Evolutionary conservation across 23 tunicate genomes (phyloP).

Genomic region (Styela plicata): DNA sequence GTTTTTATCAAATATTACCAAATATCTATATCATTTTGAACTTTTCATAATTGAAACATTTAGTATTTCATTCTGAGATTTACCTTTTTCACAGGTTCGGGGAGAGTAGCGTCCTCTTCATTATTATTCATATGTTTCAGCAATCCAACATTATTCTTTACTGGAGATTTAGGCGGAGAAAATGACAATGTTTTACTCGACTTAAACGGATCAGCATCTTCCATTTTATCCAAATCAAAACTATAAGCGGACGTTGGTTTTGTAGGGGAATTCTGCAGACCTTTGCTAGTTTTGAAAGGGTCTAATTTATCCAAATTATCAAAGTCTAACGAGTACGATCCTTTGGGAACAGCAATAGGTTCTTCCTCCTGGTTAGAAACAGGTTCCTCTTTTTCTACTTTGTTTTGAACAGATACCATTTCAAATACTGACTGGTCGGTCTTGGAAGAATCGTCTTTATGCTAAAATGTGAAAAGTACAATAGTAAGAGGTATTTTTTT

Average conservation of each 20-base stretch:
- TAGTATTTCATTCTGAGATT: no score
- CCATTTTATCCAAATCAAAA: not conserved
- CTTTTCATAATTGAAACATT: no score
- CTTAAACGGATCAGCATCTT: not conserved
- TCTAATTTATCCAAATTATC: slow-evolving; percentile 20
- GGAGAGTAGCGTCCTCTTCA: not conserved
- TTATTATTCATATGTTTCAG: slow-evolving; percentile 4
- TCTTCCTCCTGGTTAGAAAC: not conserved
- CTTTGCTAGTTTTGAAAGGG: slow-evolving; percentile 29
- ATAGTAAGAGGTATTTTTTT: no score
- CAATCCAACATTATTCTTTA: slow-evolving; percentile 1
- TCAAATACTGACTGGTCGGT: no score
- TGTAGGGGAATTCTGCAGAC: slow-evolving; percentile 12
- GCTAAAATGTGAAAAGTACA: no score
- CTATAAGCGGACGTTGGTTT: not conserved
- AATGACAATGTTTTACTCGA: not conserved
- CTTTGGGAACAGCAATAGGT: not conserved
- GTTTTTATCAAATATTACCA: no score
- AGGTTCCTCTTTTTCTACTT: no score
- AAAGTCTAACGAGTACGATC: slow-evolving; percentile 9
- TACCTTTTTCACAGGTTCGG: not conserved
- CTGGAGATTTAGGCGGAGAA: slow-evolving; percentile 21
- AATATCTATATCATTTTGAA: no score
- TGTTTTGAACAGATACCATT: no score
- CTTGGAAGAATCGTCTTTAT: no score